Evolutionary conservation across 1,140 invertebrate species (phyloP).

Genomic region (Cotesia vestalis): DNA sequence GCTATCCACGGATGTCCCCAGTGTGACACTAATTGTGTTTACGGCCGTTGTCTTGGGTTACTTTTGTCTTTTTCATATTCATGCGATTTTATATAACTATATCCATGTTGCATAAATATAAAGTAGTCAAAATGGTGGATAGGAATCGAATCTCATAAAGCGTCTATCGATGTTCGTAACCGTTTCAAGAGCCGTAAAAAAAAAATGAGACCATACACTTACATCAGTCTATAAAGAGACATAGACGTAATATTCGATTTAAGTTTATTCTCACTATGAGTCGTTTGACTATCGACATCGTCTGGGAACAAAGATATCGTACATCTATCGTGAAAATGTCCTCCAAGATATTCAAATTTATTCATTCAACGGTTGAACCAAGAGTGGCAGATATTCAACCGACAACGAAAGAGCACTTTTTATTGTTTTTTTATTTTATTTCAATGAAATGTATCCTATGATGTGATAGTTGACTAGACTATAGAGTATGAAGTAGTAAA

Average conservation of each 20-base stretch:
- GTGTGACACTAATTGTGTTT: slow-evolving; percentile 55
- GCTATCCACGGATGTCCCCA: slow-evolving; percentile 34
- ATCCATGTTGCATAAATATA: too few relatives aligned
- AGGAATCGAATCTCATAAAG: too few relatives aligned
- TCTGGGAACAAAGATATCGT: slow-evolving; percentile 30
- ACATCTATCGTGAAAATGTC: slow-evolving; percentile 23
- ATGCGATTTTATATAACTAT: background rate
- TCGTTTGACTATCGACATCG: background rate
- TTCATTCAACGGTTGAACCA: slow-evolving; percentile 27
- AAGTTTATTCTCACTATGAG: slow-evolving; percentile 5
- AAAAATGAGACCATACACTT: too few relatives aligned
- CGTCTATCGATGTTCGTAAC: too few relatives aligned
- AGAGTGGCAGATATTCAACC: slow-evolving; percentile 28
- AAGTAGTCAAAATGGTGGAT: too few relatives aligned
- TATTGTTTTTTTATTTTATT: slow-evolving; percentile 2
- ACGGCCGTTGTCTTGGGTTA: slow-evolving; percentile 44
- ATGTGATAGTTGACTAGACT: background rate
- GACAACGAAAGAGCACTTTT: slow-evolving; percentile 4
- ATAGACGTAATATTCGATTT: background rate
- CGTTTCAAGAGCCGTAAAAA: too few relatives aligned
- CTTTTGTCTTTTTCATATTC: slow-evolving; percentile 36
- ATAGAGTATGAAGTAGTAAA: too few relatives aligned
- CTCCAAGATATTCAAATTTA: slow-evolving; percentile 38
- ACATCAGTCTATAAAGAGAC: background rate
- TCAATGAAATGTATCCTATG: too few relatives aligned